Percentiles rank a stretch among this genome's conserved stretches.
phyloP scores from a whole-genome alignment of 2,113 vertebrate species.

The Zingel zingel region DNA sequence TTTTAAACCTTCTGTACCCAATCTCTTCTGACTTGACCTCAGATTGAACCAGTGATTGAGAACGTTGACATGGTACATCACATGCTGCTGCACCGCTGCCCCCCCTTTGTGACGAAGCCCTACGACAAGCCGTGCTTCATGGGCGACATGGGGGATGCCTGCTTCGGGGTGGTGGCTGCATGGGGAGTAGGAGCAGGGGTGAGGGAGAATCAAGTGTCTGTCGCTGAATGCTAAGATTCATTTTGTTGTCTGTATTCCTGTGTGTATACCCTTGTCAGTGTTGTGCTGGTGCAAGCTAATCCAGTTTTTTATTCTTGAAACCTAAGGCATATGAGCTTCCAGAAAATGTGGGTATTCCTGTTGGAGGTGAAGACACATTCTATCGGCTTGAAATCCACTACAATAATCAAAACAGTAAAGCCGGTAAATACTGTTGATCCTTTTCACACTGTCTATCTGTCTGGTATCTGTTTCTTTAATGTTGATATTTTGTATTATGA shows the following conservation, averaged over 20 bases:
- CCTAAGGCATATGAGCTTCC: conserved; percentile 56
- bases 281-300: not conserved
- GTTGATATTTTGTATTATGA: too few species aligned
- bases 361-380: conserved; percentile 78
- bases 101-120: conserved; percentile 63
- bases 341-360: conserved; percentile 79
- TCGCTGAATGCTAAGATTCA: not conserved
- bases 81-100: conserved; percentile 86
- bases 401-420: conserved; percentile 81
- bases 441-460: not conserved
- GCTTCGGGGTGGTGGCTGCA: conserved; percentile 79
- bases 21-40: conserved; percentile 1
- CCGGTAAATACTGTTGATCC: conserved; percentile 68
- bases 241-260: not conserved
- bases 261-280: not conserved
- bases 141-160: conserved; percentile 63
- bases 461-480: too few species aligned
- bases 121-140: conserved; percentile 77
- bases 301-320: not conserved
- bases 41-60: conserved; percentile 84
- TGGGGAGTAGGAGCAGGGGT: conserved; percentile 89
- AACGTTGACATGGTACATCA: conserved; percentile 84
- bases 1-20: not conserved
- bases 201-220: conserved; percentile 53
- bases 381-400: conserved; percentile 89